Evolutionary conservation across 2,888 invertebrate species (phyloP), one percentile per base, ranked within the genome.

Genomic region (Branchellion lobata): DNA sequence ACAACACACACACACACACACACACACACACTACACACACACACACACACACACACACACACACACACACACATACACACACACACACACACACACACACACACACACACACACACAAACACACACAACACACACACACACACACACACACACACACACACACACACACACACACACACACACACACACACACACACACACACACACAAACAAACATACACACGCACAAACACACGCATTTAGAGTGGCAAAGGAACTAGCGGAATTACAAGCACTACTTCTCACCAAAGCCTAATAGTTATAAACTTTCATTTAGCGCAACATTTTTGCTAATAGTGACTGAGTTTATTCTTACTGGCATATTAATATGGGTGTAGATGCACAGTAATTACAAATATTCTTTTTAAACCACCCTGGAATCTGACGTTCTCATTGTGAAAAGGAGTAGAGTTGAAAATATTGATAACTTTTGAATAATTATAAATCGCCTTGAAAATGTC

Each of bases 121-220:
- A 69, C 34, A 34, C 31, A 69, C 34, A 31, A 69, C 69, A 33
- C 69, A 34, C 69, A 34, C 69, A 34, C 69, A 34, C 69, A 69
- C 69, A 69, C 69, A 69, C 69, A 69, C 69, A 69, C 69, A 69
- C 69, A 69, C 69, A 69, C 69, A 69, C 69, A 69, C 69, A 34
- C 34, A 69, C 69, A 69, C 31, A 69, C 33, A 69, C 33, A 69
- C 69, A 69, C 69, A 69, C 69, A 69, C 69, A 34, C 34, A 69
- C 69, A 69, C 31, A 69, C 69, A 69, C 34, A 33, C 31, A 31
- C 31, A 69, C 31, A 31, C 31, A 69, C 34, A 69, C 69, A 69
- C 69, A 34, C 31, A 69, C 69, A 69, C 34, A 69, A 5, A 69
- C 31, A 69, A 3, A 69, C 69, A 69, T 29, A 69, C 69, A 69